These are phyloP conservation scores for Columba guinea DNA, from an alignment of 2,797 vertebrate genomes.

Conservation along the genomic window DNA sequence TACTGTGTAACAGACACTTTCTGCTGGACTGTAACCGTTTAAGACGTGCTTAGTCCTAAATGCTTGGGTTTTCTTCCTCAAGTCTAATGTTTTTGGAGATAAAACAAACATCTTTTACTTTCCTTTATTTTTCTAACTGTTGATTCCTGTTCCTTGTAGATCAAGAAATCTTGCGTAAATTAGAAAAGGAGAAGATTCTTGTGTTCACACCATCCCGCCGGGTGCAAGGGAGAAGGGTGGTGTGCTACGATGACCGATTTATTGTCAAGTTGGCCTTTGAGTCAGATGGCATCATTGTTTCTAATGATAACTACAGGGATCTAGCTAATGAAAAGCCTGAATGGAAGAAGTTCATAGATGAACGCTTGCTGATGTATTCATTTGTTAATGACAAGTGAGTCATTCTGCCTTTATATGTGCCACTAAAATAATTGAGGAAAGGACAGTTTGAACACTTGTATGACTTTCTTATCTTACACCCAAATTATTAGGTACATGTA, in stretches of 20 bases:
- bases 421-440: background rate
- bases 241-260: conserved; percentile 97
- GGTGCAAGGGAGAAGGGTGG: conserved; percentile 93
- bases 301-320: conserved; percentile 98
- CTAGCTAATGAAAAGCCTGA: conserved; percentile 96
- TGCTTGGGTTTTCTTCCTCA: background rate
- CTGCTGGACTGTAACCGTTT: background rate
- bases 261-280: conserved; percentile 97
- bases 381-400: conserved; percentile 99
- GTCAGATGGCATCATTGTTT: conserved; percentile 96
- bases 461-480: background rate
- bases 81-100: background rate
- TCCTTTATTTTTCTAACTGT: background rate
- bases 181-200: conserved; percentile 96
- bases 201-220: conserved; percentile 97
- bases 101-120: background rate
- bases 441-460: background rate
- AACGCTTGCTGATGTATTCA: conserved; percentile 97
- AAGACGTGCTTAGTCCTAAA: background rate
- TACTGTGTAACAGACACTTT: background rate
- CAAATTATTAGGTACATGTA: background rate
- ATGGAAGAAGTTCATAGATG: conserved; percentile 98
- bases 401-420: background rate
- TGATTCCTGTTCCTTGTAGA: conserved; percentile 75
- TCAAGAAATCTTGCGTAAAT: conserved; percentile 91